phyloP scores from a whole-genome alignment of 2,113 vertebrate species.

The Callaeas wilsoni region DNA sequence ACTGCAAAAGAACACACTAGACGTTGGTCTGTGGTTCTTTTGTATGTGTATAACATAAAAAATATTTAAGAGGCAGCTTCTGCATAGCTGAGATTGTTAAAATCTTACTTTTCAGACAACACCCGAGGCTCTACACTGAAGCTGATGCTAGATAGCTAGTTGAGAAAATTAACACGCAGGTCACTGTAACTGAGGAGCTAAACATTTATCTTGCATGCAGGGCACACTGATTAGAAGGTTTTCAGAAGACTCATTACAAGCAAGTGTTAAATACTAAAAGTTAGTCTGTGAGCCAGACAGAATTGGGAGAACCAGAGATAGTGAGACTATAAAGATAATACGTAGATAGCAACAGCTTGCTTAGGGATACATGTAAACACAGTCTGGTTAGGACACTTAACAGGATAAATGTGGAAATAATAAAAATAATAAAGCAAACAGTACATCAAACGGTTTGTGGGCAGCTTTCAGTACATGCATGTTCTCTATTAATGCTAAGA shows the following conservation, averaged over 20 bases:
- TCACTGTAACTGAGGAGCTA: background rate
- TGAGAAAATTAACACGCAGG: background rate
- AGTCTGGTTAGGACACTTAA: background rate
- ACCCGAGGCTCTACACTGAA: background rate
- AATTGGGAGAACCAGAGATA: slow-evolving; percentile 3
- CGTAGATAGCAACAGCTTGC: slow-evolving; percentile 22
- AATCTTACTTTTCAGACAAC: background rate
- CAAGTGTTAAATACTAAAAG: slow-evolving; percentile 18
- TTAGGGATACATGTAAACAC: slow-evolving; percentile 38
- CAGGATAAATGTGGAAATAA: background rate
- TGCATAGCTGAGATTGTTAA: background rate
- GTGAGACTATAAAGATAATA: slow-evolving; percentile 14
- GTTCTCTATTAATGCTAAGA: background rate
- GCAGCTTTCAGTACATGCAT: background rate
- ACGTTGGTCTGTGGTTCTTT: background rate
- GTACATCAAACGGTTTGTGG: background rate
- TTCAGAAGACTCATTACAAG: background rate
- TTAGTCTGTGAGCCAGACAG: background rate
- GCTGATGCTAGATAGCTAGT: background rate
- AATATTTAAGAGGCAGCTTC: background rate
- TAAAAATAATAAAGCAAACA: background rate
- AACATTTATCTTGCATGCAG: background rate
- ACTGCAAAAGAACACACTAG: background rate
- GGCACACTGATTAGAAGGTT: background rate
- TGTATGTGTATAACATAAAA: background rate